A percentile compares a stretch with the other conserved stretches of the same genome.
Conservation (phyloP, 2,888 invertebrate genomes). For the Frankliniella fusca region DNA sequence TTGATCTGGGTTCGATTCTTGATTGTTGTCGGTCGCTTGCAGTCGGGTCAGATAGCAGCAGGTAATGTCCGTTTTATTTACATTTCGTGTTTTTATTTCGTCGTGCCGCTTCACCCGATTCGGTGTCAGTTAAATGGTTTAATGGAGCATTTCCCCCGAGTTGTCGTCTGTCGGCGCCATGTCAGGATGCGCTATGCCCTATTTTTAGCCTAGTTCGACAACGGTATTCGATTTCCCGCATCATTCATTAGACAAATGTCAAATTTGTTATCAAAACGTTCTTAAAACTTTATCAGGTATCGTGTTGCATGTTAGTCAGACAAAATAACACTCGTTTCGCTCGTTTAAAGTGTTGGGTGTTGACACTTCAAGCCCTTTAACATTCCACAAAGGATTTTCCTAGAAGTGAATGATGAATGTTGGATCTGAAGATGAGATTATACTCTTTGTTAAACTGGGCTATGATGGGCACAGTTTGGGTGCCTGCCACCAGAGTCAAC, state of each 20-base stretch:
- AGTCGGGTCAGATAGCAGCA: background rate
- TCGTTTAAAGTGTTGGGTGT: background rate
- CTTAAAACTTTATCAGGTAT: background rate
- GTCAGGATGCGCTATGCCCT: conserved; percentile 3
- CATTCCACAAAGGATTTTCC: background rate
- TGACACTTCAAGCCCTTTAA: background rate
- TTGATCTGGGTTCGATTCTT: conserved; percentile 10
- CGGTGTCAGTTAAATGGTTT: background rate
- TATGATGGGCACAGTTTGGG: conserved; percentile 10
- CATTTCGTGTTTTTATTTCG: background rate
- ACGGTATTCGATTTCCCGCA: conserved; percentile 10
- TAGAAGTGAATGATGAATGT: conserved; percentile 18
- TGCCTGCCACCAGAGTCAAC: conserved; percentile 5
- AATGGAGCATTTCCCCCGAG: background rate
- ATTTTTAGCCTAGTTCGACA: background rate
- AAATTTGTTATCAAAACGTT: background rate
- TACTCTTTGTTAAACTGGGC: conserved; percentile 24
- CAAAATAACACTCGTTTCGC: background rate
- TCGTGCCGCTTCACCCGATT: background rate
- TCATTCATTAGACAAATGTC: background rate
- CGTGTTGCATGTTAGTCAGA: background rate
- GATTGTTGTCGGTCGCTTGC: background rate
- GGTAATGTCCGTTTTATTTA: background rate
- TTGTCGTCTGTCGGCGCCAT: conserved; percentile 22
- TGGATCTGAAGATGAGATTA: background rate